phyloP scores from a whole-genome alignment of 2,888 invertebrate genomes.

The Tenthredo distinguenda region DNA sequence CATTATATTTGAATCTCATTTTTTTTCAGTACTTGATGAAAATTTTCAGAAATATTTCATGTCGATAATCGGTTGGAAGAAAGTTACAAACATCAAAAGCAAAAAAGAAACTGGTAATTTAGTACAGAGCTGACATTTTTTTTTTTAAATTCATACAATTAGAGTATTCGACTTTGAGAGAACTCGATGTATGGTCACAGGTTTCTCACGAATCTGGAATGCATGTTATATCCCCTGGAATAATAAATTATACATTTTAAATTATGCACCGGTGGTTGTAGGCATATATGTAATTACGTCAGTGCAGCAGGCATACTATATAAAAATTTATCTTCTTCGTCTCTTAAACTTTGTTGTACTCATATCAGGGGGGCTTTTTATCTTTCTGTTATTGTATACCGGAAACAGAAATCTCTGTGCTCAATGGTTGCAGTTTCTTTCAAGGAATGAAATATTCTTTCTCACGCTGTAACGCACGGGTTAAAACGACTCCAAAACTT shows the following conservation, averaged over 20 bases:
- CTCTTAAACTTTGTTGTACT: not conserved
- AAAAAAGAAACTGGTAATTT: not conserved
- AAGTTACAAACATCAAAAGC: not conserved
- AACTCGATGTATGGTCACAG: not conserved
- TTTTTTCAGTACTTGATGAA: not conserved
- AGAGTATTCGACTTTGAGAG: not conserved
- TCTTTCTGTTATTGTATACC: not conserved
- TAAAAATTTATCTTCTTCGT: not conserved
- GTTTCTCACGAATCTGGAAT: slow-evolving; percentile 4
- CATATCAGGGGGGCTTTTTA: not conserved
- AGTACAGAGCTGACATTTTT: not conserved
- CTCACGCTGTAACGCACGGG: not conserved
- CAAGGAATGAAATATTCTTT: not conserved
- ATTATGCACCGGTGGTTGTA: not conserved
- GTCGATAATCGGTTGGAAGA: not conserved
- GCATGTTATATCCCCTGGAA: not conserved
- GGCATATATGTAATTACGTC: not conserved
- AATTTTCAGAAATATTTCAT: not conserved
- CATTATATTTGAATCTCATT: too few relatives aligned
- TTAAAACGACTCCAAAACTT: not conserved
- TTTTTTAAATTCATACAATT: not conserved
- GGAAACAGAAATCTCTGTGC: not conserved
- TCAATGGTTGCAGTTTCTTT: not conserved
- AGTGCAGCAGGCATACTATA: not conserved
- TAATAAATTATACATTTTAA: not conserved